Conservation (phyloP, 2,888 invertebrate genomes). For the Hydraecia micacea region DNA sequence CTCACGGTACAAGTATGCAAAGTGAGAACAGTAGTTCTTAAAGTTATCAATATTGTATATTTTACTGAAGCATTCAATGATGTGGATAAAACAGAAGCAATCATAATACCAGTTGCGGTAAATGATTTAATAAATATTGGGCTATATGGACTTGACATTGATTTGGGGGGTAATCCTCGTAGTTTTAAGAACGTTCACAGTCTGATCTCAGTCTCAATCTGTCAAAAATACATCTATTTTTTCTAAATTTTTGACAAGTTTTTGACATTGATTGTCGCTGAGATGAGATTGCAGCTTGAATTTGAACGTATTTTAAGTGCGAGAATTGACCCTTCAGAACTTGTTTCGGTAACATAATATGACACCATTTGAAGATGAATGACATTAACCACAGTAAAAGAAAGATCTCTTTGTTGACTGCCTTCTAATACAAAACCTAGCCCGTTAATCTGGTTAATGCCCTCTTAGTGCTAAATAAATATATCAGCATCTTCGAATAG, state of each 20-base stretch:
- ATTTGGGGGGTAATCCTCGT: background rate
- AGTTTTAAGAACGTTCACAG: background rate
- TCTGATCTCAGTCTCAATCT: background rate
- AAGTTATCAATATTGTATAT: constrained; percentile 36
- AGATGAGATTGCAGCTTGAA: background rate
- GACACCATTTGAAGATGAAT: background rate
- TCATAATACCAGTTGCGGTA: background rate
- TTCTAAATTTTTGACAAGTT: background rate
- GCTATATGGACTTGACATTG: background rate
- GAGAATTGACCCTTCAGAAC: background rate
- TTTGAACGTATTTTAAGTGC: background rate
- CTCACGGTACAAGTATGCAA: constrained; percentile 41
- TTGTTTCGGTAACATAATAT: background rate
- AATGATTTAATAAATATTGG: constrained; percentile 11
- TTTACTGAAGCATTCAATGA: constrained; percentile 20
- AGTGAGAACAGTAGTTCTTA: constrained; percentile 34
- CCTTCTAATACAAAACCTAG: background rate
- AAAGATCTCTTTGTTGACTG: background rate
- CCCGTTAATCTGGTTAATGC: background rate
- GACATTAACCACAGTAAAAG: background rate
- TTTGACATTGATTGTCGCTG: background rate
- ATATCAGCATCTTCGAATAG: background rate
- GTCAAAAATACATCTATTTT: background rate
- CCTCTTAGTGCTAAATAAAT: constrained; percentile 24
- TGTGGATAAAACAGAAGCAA: background rate